Percentiles rank a stretch among this genome's conserved stretches.
phyloP scores from a whole-genome alignment of 2,113 vertebrate species.

The Centrocercus urophasianus region DNA sequence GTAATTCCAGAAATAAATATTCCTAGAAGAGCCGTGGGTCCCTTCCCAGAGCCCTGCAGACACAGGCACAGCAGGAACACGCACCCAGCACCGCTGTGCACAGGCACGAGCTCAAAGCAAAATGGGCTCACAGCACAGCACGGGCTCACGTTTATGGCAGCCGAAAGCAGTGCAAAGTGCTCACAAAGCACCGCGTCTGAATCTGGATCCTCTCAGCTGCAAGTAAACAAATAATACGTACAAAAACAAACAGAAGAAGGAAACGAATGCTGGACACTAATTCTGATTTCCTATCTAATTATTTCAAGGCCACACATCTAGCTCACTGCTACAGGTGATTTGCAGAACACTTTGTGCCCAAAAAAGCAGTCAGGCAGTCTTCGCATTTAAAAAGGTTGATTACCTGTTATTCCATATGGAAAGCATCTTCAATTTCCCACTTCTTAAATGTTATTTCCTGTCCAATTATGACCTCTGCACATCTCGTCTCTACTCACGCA shows the following conservation, averaged over 20 bases:
- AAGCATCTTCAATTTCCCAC: background rate
- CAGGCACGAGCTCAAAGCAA: background rate
- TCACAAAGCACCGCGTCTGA: background rate
- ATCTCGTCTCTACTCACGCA: background rate
- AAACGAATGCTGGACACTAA: accelerated
- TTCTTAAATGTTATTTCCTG: background rate
- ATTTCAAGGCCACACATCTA: accelerated
- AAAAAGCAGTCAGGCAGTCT: background rate
- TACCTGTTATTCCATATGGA: background rate
- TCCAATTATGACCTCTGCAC: background rate
- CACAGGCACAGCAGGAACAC: background rate
- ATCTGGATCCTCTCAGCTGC: background rate
- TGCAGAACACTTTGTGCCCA: background rate
- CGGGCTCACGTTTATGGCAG: accelerated
- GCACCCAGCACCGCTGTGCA: no score
- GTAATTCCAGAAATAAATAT: background rate
- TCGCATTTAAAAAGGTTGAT: background rate
- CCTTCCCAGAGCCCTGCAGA: background rate
- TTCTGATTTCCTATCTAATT: background rate
- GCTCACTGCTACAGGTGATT: background rate
- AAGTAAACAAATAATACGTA: accelerated
- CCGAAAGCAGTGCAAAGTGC: accelerated
- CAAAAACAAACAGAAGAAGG: background rate
- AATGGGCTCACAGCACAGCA: accelerated
- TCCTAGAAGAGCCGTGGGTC: background rate